Conservation (phyloP, 2,113 vertebrate genomes). For the Panthera tigris region DNA sequence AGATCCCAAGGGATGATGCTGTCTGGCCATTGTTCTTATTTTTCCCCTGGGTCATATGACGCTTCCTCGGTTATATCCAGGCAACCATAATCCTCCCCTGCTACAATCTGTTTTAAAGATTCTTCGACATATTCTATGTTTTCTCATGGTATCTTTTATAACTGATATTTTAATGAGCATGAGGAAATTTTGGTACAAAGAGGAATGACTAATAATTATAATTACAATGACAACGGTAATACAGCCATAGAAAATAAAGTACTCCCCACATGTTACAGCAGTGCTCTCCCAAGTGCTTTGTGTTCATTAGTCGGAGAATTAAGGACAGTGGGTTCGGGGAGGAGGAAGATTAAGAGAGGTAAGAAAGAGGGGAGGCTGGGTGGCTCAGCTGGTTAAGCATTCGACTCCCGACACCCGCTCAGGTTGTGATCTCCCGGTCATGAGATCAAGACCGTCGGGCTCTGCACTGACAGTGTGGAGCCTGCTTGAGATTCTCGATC, state of each 20-base stretch:
- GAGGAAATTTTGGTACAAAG: background rate
- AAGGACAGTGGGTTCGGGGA: too few relatives aligned
- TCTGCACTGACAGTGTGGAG: too few relatives aligned
- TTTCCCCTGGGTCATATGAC: fast-evolving
- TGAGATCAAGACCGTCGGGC: too few relatives aligned
- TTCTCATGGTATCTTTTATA: background rate
- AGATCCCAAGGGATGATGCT: fast-evolving
- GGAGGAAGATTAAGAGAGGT: too few relatives aligned
- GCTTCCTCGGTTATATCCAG: background rate
- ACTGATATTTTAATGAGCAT: too few relatives aligned
- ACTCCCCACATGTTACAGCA: fast-evolving
- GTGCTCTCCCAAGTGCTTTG: fast-evolving
- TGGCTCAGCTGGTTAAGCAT: too few relatives aligned
- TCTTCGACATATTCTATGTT: background rate
- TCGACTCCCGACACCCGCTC: too few relatives aligned
- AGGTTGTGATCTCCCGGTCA: too few relatives aligned
- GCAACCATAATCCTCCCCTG: background rate
- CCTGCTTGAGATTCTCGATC: too few relatives aligned
- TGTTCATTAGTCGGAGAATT: too few relatives aligned
- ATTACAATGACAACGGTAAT: background rate
- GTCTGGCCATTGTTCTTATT: fast-evolving
- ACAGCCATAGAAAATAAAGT: fast-evolving
- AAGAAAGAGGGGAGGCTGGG: too few relatives aligned
- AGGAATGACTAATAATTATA: fast-evolving
- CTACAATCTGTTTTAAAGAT: fast-evolving